phyloP scores from a whole-genome alignment of 2,888 invertebrate species.

The Xestia ashworthii region DNA sequence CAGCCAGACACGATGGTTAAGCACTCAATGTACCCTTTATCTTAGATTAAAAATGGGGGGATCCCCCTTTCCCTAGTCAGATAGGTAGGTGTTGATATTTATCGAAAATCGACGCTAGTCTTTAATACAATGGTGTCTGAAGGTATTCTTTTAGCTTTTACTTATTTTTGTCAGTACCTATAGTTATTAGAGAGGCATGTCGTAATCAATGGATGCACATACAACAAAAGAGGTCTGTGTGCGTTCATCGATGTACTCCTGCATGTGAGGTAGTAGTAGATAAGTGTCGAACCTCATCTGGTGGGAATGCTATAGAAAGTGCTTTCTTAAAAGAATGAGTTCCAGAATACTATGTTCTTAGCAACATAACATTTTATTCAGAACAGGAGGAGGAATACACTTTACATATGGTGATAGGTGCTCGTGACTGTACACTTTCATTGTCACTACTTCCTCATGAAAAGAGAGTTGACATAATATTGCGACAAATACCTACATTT shows the following conservation, averaged over 20 bases:
- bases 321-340: too few relatives aligned
- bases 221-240: background rate
- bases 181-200: background rate
- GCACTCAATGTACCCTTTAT: slow-evolving; percentile 89
- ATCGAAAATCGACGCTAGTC: slow-evolving; percentile 68
- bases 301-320: too few relatives aligned
- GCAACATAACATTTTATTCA: too few relatives aligned
- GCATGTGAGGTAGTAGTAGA: background rate
- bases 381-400: too few relatives aligned
- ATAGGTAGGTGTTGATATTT: slow-evolving; percentile 68
- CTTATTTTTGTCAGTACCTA: slow-evolving; percentile 34
- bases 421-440: too few relatives aligned
- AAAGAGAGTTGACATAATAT: too few relatives aligned
- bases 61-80: slow-evolving; percentile 60
- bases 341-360: too few relatives aligned
- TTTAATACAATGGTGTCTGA: slow-evolving; percentile 50
- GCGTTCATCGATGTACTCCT: background rate
- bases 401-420: too few relatives aligned
- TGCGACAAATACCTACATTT: too few relatives aligned
- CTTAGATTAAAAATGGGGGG: slow-evolving; percentile 88
- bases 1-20: slow-evolving; percentile 82
- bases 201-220: slow-evolving; percentile 3
- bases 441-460: too few relatives aligned
- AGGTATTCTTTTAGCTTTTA: slow-evolving; percentile 56
- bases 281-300: too few relatives aligned